phyloP scores from a whole-genome alignment of 2,888 invertebrate species.

The Arrhopalites spinosus region DNA sequence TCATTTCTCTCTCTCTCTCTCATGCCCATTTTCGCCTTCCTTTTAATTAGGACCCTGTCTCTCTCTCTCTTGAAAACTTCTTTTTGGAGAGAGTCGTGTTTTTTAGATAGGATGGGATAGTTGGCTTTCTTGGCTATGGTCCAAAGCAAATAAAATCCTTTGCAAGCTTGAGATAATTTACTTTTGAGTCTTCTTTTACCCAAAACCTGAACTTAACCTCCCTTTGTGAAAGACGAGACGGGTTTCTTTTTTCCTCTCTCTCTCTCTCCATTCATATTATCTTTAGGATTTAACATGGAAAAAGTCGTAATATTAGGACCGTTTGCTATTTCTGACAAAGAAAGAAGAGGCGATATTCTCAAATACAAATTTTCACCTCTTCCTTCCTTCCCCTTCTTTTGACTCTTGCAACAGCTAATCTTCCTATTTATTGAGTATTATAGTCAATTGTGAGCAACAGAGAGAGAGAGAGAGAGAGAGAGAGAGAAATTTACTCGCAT shows the following conservation, averaged over 20 bases:
- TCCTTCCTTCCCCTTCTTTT: no score
- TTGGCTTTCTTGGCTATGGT: constrained; percentile 13
- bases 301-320: not conserved
- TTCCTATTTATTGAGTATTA: no score
- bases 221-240: not conserved
- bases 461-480: no score
- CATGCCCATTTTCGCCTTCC: not conserved
- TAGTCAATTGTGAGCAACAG: no score
- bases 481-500: no score
- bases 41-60: constrained; percentile 4
- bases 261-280: not conserved
- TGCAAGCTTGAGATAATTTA: constrained; percentile 16
- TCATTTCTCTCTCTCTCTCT: not conserved
- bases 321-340: not conserved
- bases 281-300: no score
- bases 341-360: no score
- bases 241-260: not conserved
- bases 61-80: not conserved
- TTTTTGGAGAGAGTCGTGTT: not conserved
- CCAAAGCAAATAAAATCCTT: constrained; percentile 27
- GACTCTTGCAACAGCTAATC: no score
- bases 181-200: not conserved
- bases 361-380: no score
- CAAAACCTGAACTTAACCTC: not conserved
- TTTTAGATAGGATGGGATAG: not conserved